Conservation (phyloP, 2,113 vertebrate species). For the Acrocephalus kingi region DNA sequence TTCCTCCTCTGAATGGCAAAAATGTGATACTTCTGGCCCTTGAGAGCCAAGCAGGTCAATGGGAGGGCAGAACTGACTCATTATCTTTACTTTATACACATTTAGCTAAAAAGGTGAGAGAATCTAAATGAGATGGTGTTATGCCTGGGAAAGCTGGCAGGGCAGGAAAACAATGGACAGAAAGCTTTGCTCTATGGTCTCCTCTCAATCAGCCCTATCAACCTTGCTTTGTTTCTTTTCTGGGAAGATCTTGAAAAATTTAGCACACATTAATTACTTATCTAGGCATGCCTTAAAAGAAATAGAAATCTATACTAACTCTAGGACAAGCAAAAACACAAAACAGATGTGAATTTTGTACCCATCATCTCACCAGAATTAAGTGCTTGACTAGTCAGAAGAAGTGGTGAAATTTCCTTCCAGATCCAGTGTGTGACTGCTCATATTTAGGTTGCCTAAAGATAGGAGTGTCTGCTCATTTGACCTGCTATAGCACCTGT, state of each 20-base stretch:
- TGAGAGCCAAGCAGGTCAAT: background rate
- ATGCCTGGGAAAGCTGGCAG: background rate
- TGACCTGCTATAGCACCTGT: background rate
- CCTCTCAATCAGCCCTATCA: background rate
- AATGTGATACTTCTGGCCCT: background rate
- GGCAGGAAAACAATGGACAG: background rate
- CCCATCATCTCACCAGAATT: background rate
- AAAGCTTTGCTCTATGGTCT: rapidly evolving
- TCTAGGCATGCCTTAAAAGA: background rate
- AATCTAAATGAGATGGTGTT: background rate
- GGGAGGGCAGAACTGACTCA: background rate
- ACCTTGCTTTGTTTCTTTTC: background rate
- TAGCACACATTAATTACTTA: background rate
- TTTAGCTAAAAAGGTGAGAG: slow-evolving; percentile 8
- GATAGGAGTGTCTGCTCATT: background rate
- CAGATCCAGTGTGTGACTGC: background rate
- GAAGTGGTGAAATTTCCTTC: background rate
- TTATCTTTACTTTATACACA: background rate
- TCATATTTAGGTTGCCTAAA: background rate
- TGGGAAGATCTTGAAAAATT: background rate
- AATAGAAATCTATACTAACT: background rate
- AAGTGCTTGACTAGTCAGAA: background rate
- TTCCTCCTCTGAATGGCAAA: background rate
- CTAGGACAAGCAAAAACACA: background rate
- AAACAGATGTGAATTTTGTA: background rate